These are phyloP conservation scores for Elanoides forficatus DNA, from an alignment of 2,113 vertebrate genomes.

Conservation along the genomic window DNA sequence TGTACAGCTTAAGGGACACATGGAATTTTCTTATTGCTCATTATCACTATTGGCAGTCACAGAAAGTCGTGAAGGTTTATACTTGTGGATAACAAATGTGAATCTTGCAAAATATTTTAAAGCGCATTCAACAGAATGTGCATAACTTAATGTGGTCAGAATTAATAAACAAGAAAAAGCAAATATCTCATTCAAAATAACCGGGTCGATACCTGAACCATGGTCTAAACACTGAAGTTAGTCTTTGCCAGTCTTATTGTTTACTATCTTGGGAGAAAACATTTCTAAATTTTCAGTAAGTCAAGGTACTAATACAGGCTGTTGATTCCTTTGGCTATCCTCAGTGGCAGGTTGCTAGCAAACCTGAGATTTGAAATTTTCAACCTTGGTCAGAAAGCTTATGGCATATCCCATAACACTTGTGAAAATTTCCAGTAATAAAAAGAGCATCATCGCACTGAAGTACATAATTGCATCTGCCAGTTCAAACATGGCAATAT, in stretches of 20 bases:
- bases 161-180: neutral
- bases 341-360: neutral
- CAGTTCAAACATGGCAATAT: neutral
- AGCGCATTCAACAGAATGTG: neutral
- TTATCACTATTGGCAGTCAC: neutral
- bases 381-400: neutral
- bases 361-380: neutral
- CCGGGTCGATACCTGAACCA: fast-evolving
- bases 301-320: neutral
- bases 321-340: neutral
- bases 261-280: neutral
- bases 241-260: neutral
- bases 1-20: neutral
- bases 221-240: neutral
- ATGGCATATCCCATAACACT: neutral
- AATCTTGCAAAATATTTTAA: neutral
- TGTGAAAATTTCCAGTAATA: neutral
- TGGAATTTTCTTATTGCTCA: neutral
- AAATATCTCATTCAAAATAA: neutral
- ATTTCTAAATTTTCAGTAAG: neutral
- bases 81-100: neutral
- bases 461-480: neutral
- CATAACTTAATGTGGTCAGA: neutral
- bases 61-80: neutral
- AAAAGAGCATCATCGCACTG: neutral